Percentiles rank a stretch among this genome's conserved stretches.
Conservation (phyloP, 2,113 vertebrate species). For the Aspiorhynchus laticeps region DNA sequence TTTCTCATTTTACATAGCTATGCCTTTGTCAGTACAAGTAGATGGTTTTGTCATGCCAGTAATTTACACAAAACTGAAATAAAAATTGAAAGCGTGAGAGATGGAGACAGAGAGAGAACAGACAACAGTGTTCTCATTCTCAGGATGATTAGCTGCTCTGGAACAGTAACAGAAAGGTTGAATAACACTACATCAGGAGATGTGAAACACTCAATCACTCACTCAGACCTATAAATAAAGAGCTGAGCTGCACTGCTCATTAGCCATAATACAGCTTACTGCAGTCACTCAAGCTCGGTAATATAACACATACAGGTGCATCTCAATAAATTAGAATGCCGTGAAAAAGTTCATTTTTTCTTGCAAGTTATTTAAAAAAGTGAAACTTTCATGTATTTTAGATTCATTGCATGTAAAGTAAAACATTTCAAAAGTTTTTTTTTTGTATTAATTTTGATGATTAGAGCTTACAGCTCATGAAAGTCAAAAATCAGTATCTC, state of each 20-base stretch:
- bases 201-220: not conserved
- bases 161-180: not conserved
- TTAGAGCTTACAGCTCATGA: too few relatives aligned
- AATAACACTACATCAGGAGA: not conserved
- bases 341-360: too few relatives aligned
- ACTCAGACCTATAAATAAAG: not conserved
- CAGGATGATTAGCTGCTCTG: conserved; percentile 27
- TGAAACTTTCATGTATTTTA: too few relatives aligned
- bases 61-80: not conserved
- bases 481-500: too few relatives aligned
- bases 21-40: not conserved
- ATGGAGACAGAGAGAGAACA: not conserved
- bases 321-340: too few relatives aligned
- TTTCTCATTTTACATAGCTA: not conserved
- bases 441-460: too few relatives aligned
- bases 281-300: not conserved
- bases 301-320: not conserved
- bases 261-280: not conserved
- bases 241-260: not conserved
- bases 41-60: not conserved
- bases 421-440: too few relatives aligned
- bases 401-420: too few relatives aligned
- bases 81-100: not conserved
- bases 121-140: conserved; percentile 5
- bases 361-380: too few relatives aligned